phyloP scores from a whole-genome alignment of 2,797 vertebrate genomes.

The Oreochromis grahami region DNA sequence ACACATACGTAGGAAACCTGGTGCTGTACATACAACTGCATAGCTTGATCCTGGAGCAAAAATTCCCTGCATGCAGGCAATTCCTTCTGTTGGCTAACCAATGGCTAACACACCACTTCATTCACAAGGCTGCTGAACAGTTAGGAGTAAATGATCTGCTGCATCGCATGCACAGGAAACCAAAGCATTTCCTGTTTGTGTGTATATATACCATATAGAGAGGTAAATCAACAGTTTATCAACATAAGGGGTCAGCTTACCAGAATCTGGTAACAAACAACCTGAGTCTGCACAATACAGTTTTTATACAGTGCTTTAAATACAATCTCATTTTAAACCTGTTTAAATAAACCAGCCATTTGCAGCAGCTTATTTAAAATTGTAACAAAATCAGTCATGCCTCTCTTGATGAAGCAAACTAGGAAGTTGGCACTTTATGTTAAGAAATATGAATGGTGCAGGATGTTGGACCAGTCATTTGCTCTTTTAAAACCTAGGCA shows the following conservation, averaged over 20 bases:
- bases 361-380: neutral
- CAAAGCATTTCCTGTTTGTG: constrained; percentile 60
- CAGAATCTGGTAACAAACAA: neutral
- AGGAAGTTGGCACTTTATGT: neutral
- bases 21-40: constrained; percentile 36
- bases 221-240: neutral
- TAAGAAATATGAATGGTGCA: neutral
- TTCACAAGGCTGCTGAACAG: constrained; percentile 26
- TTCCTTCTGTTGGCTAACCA: neutral
- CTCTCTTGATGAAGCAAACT: neutral
- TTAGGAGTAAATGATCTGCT: constrained; percentile 17
- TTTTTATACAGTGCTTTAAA: neutral
- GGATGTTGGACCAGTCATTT: neutral
- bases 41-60: constrained; percentile 13
- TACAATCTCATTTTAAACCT: neutral
- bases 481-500: neutral
- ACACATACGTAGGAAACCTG: neutral
- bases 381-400: neutral
- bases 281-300: neutral
- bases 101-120: constrained; percentile 9
- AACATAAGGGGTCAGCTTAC: neutral
- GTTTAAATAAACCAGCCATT: neutral
- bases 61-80: constrained; percentile 14
- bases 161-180: constrained; percentile 64
- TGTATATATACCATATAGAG: neutral